phyloP scores from a whole-genome alignment of 1,140 invertebrate species.

The Neodiprion pinetum region DNA sequence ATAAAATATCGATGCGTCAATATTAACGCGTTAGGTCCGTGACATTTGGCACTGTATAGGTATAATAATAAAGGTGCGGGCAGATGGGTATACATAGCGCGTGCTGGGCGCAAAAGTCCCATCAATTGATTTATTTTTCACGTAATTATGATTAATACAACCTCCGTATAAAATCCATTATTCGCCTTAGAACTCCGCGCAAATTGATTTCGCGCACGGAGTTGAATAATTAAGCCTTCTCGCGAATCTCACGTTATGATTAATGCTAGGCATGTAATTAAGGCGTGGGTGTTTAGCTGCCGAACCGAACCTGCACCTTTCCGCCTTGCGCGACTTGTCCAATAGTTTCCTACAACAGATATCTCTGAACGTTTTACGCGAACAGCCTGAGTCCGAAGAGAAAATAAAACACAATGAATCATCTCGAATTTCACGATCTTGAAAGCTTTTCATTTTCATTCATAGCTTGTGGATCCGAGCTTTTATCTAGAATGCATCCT shows the following conservation, averaged over 20 bases:
- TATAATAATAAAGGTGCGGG: no score
- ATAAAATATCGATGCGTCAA: constrained; percentile 1
- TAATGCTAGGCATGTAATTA: neutral
- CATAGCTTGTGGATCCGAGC: no score
- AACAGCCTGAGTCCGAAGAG: neutral
- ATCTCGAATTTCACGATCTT: neutral
- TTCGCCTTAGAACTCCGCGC: neutral
- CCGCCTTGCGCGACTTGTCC: neutral
- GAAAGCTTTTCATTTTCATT: no score
- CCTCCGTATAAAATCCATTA: neutral
- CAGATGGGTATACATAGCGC: neutral
- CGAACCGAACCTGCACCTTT: neutral
- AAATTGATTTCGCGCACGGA: constrained; percentile 5
- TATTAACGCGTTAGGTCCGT: neutral
- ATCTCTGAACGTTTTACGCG: neutral
- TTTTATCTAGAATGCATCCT: no score
- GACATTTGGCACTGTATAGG: neutral
- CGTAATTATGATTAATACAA: neutral
- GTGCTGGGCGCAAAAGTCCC: neutral
- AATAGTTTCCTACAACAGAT: neutral
- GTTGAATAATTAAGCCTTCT: constrained; percentile 7
- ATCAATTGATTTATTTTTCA: neutral
- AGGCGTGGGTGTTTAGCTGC: neutral
- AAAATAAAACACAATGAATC: neutral
- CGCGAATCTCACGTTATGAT: constrained; percentile 1